Evolutionary conservation across 2,113 vertebrate species (phyloP), one percentile per base, ranked within the genome.

Genomic region (Ovis canadensis): DNA sequence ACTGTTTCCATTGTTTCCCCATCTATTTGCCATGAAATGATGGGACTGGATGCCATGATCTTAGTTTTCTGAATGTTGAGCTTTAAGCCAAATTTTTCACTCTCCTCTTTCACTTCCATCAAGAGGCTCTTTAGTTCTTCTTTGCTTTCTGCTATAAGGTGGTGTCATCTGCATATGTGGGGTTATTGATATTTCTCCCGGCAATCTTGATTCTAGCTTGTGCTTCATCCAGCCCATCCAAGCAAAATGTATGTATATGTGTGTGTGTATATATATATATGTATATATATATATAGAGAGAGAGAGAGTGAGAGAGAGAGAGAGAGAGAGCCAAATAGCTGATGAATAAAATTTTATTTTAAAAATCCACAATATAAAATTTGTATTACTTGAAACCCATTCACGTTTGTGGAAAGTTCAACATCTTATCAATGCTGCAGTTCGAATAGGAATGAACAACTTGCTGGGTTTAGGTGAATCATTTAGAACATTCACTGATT

Each of bases 321-420:
- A 60, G 15, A n/a, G 64, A 67, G n/a, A 78, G 25, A 48, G 1
- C 43, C 12, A 33, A 91, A 54, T 71, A 12, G 19, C 17, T 77
- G 27, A 81, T 64, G 81, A 50, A 77, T 91, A 90, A 80, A 89
- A 45, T 91, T 59, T 60, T 27, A 33, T 74, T 90, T 88, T 6
- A 19, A 92, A 88, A 97, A 64, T 40, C 10, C 6, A 87, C 45
- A 77, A 10, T 54, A 74, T 82, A 83, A 92, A 29, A 50, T 90
- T 54, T 92, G 2, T 74, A 52, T 95, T 90, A 83, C 52, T 97
- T 92, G 67, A 57, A 97, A 50, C 27, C 16, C 11, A 71, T 45
- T 82, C 45, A 52, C 0, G 14, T 67, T 54, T 54, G 29, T 71
- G 52, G 52, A 90, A 52, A 85, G 78, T 67, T 36, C 19, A 88